Conservation (phyloP, 2,113 vertebrate genomes). For the Eublepharis macularius region DNA sequence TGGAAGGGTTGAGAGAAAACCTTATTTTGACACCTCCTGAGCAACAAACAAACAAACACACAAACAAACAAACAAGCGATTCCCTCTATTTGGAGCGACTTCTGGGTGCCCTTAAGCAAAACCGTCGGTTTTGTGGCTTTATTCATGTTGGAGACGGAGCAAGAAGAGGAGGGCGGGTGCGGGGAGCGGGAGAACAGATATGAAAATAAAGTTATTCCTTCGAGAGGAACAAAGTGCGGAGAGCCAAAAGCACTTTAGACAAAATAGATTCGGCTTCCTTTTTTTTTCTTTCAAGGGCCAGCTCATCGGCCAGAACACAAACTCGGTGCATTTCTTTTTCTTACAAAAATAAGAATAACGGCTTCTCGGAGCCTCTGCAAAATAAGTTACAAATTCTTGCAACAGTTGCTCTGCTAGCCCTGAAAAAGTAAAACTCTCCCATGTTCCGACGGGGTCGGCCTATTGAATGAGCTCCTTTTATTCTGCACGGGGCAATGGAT, state of each 20-base stretch:
- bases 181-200: no score
- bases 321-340: not conserved
- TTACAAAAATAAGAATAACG: not conserved
- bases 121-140: conserved; percentile 39
- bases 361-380: conserved; percentile 67
- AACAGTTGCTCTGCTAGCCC: conserved; percentile 90
- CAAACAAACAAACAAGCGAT: conserved; percentile 20
- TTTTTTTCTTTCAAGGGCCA: not conserved
- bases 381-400: conserved; percentile 83
- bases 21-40: not conserved
- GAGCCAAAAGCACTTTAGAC: conserved; percentile 41
- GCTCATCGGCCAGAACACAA: not conserved
- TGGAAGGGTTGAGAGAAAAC: not conserved
- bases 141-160: not conserved
- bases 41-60: conserved; percentile 26
- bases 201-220: not conserved
- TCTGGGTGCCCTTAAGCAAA: conserved; percentile 54
- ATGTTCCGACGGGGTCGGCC: conserved; percentile 84
- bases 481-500: conserved; percentile 92
- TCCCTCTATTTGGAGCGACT: conserved; percentile 50
- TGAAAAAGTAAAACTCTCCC: conserved; percentile 76
- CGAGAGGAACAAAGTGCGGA: fast-evolving
- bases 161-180: not conserved
- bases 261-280: not conserved
- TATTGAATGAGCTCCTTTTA: conserved; percentile 95